Evolutionary conservation across 2,888 invertebrate genomes (phyloP), one percentile per base, ranked within the genome.

Genomic region (Synanthedon andrenaeformis): DNA sequence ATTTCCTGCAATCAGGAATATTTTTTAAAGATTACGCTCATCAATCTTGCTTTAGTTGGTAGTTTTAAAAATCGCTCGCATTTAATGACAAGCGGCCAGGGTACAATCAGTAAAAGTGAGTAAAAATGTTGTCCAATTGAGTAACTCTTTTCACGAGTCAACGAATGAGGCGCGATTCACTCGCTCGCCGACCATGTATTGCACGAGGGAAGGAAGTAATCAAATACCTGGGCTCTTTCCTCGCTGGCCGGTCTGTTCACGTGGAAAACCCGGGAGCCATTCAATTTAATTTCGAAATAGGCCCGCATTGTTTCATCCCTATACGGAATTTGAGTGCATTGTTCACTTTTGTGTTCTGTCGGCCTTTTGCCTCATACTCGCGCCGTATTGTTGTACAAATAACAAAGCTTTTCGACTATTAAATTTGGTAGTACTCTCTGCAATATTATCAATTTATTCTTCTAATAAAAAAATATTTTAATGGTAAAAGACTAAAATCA

Each of bases 211-310:
- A 45, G 45, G 45, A 45, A 45, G 14, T 14, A 45, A 45, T 45
- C 45, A 35, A 35, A 35, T 35, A 45, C 45, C 61, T 56, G 59
- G 63, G 70, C 56, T 70, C 71, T 60, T 41, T 51, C 41, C 61
- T 57, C 54, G 62, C 55, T 69, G 71, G 67, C 53, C 57, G 55
- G 54, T 56, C 57, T 58, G 56, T 58, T 73, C 66, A 67, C 61
- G 64, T 66, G 70, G 64, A 72, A 69, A 70, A 61, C 61, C 62
- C 67, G 63, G 63, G n/a, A 17, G 65, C 66, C 62, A 70, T 72
- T 68, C 67, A 73, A 75, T 78, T 77, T 69, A 68, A 72, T 73
- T 72, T 68, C 62, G 62, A 66, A 67, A 69, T 73, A 66, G 64
- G 67, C 55, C 59, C 56, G 56, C 56, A 70, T 70, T 70, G 70